Conservation (phyloP, 2,113 vertebrate species). For the Eulacestoma nigropectus region DNA sequence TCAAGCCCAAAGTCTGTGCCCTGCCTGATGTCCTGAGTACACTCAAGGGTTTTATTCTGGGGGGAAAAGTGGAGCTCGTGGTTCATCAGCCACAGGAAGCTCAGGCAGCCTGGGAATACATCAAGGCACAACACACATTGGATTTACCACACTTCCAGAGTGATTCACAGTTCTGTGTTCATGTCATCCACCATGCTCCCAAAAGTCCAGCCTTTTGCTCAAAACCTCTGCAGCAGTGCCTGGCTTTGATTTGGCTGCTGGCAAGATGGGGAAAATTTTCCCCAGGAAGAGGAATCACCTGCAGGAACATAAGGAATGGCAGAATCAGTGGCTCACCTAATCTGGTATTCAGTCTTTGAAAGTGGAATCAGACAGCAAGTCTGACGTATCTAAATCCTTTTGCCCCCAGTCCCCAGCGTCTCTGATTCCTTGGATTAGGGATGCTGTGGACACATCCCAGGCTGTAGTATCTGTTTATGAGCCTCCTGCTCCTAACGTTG, state of each 20-base stretch:
- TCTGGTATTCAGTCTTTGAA: neutral
- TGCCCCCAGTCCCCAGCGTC: neutral
- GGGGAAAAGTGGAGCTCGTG: rapidly evolving
- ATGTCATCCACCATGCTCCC: neutral
- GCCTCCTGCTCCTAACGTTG: neutral
- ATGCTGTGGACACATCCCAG: neutral
- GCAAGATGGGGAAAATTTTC: rapidly evolving
- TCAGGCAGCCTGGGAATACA: neutral
- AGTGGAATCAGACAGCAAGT: neutral
- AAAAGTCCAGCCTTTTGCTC: neutral
- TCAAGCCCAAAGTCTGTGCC: neutral
- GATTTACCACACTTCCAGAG: neutral
- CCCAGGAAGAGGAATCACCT: neutral
- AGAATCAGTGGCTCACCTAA: neutral
- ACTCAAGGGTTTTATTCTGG: neutral
- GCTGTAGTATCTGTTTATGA: rapidly evolving
- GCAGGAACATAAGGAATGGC: neutral
- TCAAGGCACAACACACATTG: neutral
- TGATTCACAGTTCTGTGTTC: neutral
- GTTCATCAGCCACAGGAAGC: rapidly evolving
- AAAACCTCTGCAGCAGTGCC: neutral
- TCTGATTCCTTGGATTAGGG: neutral
- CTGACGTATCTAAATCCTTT: neutral
- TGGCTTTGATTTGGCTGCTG: neutral
- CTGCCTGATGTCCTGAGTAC: rapidly evolving